Base-by-base conservation (phyloP, 2,113 vertebrate genomes). In the Sceloporus tristichus region DNA sequence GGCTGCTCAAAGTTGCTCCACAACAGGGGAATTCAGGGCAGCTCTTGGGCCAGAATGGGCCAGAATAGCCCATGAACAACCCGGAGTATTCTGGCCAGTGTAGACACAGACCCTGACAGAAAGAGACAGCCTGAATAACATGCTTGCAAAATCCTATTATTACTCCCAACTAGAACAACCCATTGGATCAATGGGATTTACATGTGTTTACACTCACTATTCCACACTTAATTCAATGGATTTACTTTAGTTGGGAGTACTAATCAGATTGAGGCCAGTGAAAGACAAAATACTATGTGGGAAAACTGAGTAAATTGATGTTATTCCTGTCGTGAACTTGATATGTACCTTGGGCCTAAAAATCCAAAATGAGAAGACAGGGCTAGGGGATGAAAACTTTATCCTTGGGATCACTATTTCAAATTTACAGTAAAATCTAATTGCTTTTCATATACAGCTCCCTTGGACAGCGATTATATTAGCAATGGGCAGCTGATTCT, bases 401-500 rank as follows among this genome's bases (percentile, higher is more conserved):
- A 74, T 23, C 25, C 34, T 48, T 87, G 34, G 13, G 40, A 40
- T 66, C 7, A 7, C 4, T 23, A n/a, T 34, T 75, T 81, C 56
- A 48, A 48, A 75, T 74, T 48, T 53, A 5, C 18, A 75, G 5
- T 48, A 29, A 62, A 82, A 81, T 40, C 40, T 27, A 87, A 23
- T 40, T 75, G 38, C 40, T 75, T 76, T 38, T 62, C 29, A 48
- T 18, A 34, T 21, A 76, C 11, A 48, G 23, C 13, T 65, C 29
- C 18, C 76, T 21, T 82, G 71, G 76, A 82, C 25, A 2, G 8
- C 38, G 29, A 27, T 18, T 79, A 74, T 14, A 54, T 77, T 34
- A 85, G 84, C 9, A 79, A 10, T 91, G 54, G 62, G 16, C 85
- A 88, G 62, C 73, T 56, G 68, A 73, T 48, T 88, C 5, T 85